Conservation (phyloP, 2,888 invertebrate genomes). For the Thalpophila matura region DNA sequence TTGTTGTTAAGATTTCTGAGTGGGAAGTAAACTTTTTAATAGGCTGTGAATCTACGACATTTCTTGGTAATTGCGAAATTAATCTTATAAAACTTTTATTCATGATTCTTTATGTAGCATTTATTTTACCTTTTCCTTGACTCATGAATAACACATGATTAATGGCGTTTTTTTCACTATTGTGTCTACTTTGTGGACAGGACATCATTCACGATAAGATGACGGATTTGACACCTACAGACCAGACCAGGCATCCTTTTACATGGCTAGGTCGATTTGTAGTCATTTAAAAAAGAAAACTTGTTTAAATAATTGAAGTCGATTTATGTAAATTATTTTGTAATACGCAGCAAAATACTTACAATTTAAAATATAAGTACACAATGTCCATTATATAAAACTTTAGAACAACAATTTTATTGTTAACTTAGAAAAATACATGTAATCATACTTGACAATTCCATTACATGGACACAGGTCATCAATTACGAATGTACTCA, state of each 20-base stretch:
- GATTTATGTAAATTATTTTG: not conserved
- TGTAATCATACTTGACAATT: slow-evolving; percentile 47
- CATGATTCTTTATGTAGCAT: too few species aligned
- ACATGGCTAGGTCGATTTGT: too few species aligned
- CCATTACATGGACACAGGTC: slow-evolving; percentile 47
- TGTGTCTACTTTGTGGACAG: too few species aligned
- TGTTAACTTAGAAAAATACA: slow-evolving; percentile 46
- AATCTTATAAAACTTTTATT: not conserved
- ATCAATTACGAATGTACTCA: slow-evolving; percentile 50
- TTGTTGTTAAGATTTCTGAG: not conserved
- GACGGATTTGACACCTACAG: too few species aligned
- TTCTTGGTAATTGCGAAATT: slow-evolving; percentile 3
- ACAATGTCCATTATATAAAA: slow-evolving; percentile 5
- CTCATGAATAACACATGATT: too few species aligned
- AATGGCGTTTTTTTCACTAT: too few species aligned
- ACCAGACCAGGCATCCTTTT: too few species aligned
- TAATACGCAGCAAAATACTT: slow-evolving; percentile 5
- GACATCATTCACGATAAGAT: too few species aligned
- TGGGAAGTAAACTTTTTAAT: not conserved
- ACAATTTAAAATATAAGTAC: slow-evolving; percentile 9
- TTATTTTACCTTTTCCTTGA: too few species aligned
- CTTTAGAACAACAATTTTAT: slow-evolving; percentile 26
- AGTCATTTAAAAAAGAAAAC: too few species aligned
- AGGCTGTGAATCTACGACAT: not conserved
- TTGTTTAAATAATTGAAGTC: not conserved